phyloP scores from a whole-genome alignment of 2,797 vertebrate genomes.

The Cirrhinus mrigala region DNA sequence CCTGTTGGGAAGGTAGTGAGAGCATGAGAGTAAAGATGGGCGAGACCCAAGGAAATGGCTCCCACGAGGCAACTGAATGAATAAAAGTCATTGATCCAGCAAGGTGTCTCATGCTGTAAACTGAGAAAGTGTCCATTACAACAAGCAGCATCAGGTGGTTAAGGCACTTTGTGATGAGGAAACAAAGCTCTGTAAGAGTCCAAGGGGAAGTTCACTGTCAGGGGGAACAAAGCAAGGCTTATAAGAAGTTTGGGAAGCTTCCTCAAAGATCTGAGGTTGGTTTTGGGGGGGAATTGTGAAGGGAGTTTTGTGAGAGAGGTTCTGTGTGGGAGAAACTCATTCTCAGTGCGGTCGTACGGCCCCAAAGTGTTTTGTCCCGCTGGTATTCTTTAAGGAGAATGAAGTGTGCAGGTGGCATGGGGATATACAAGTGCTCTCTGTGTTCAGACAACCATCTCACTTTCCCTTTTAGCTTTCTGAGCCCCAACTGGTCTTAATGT shows the following conservation, averaged over 20 bases:
- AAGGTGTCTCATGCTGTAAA: constrained; percentile 45
- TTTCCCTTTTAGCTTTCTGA: constrained; percentile 40
- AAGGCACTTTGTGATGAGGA: not conserved
- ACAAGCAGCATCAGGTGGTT: constrained; percentile 20
- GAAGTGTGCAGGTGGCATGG: constrained; percentile 48
- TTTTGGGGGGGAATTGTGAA: constrained; percentile 35
- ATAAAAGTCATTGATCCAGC: constrained; percentile 36
- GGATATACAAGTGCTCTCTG: constrained; percentile 51
- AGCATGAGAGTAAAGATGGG: constrained; percentile 22
- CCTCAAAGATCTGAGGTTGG: constrained; percentile 16
- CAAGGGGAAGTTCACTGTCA: constrained; percentile 21
- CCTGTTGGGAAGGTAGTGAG: constrained; percentile 9
- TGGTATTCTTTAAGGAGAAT: constrained; percentile 23
- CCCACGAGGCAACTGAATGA: constrained; percentile 23
- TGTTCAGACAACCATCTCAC: constrained; percentile 27
- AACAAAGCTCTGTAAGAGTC: constrained; percentile 22
- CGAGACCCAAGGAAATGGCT: constrained; percentile 1
- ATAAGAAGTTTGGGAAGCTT: constrained; percentile 48
- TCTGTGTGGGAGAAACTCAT: constrained; percentile 21
- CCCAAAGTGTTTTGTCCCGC: constrained; percentile 47
- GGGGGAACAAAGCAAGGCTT: constrained; percentile 45
- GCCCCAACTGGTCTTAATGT: constrained; percentile 1
- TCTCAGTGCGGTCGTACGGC: constrained; percentile 5
- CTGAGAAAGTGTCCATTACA: constrained; percentile 38
- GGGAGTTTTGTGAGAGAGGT: constrained; percentile 19